A percentile compares a stretch with the other conserved stretches of the same genome.
These are phyloP conservation scores for Strigamia crassipes DNA, from an alignment of 2,888 invertebrate genomes.

Conservation along the genomic window DNA sequence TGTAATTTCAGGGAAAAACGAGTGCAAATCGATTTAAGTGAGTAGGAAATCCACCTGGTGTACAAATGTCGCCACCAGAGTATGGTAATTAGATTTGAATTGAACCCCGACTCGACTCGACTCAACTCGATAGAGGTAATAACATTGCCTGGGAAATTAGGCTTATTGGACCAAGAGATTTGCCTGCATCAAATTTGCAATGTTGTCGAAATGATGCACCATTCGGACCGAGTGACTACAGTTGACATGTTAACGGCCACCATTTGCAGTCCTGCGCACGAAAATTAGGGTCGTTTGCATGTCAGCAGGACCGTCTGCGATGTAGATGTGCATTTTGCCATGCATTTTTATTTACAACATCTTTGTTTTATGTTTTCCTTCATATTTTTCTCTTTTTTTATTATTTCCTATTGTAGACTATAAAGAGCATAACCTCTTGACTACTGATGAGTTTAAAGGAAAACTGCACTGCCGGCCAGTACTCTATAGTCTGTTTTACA, in stretches of 20 bases:
- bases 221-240: neutral
- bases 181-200: neutral
- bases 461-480: too few relatives aligned
- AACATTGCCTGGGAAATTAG: too few relatives aligned
- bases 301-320: neutral
- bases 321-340: neutral
- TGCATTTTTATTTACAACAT: neutral
- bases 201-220: neutral
- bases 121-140: too few relatives aligned
- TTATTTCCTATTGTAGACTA: neutral
- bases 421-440: neutral
- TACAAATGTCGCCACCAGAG: neutral
- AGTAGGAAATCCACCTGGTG: too few relatives aligned
- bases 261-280: neutral
- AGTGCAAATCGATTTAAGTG: too few relatives aligned
- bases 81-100: neutral
- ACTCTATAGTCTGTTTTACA: too few relatives aligned
- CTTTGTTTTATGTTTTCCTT: neutral
- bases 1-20: too few relatives aligned
- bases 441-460: neutral
- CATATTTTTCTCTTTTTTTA: neutral
- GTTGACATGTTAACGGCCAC: neutral
- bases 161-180: too few relatives aligned
- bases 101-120: neutral
- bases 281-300: neutral